Evolutionary conservation across 2,797 vertebrate genomes (phyloP).

Genomic region (Danio albolineatus): DNA sequence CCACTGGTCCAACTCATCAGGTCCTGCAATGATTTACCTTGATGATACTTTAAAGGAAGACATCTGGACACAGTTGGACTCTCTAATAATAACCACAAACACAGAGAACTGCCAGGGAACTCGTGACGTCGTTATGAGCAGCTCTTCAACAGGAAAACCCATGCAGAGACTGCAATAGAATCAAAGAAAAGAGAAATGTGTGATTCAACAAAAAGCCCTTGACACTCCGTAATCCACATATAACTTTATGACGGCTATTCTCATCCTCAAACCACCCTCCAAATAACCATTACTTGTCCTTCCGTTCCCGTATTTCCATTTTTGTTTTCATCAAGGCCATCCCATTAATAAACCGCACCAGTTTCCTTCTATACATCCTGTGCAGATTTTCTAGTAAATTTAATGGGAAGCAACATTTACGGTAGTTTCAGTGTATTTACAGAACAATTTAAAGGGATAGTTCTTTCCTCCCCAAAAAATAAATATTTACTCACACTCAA

Average conservation of each 20-base stretch:
- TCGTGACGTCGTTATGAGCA: slow-evolving; percentile 74
- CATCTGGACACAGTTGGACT: slow-evolving; percentile 75
- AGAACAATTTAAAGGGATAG: no score
- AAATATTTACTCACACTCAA: no score
- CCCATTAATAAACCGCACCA: background rate
- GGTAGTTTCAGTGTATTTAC: background rate
- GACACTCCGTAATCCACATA: slow-evolving; percentile 34
- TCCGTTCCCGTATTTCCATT: slow-evolving; percentile 31
- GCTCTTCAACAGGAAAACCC: slow-evolving; percentile 70
- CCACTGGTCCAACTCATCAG: slow-evolving; percentile 57
- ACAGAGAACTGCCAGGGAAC: slow-evolving; percentile 59
- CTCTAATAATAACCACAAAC: slow-evolving; percentile 75
- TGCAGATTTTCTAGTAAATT: slow-evolving; percentile 2
- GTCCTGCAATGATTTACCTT: slow-evolving; percentile 70
- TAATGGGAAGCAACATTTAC: background rate
- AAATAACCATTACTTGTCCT: slow-evolving; percentile 17
- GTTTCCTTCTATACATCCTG: slow-evolving; percentile 12
- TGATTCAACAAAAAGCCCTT: slow-evolving; percentile 46
- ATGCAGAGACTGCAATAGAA: slow-evolving; percentile 73
- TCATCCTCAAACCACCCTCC: slow-evolving; percentile 19
- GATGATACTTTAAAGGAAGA: slow-evolving; percentile 78
- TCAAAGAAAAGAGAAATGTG: slow-evolving; percentile 67
- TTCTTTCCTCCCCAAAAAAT: no score
- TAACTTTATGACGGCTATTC: slow-evolving; percentile 30
- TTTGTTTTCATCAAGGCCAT: slow-evolving; percentile 15